Evolutionary conservation across 2,797 vertebrate genomes (phyloP).

Genomic region (Potorous gilbertii): DNA sequence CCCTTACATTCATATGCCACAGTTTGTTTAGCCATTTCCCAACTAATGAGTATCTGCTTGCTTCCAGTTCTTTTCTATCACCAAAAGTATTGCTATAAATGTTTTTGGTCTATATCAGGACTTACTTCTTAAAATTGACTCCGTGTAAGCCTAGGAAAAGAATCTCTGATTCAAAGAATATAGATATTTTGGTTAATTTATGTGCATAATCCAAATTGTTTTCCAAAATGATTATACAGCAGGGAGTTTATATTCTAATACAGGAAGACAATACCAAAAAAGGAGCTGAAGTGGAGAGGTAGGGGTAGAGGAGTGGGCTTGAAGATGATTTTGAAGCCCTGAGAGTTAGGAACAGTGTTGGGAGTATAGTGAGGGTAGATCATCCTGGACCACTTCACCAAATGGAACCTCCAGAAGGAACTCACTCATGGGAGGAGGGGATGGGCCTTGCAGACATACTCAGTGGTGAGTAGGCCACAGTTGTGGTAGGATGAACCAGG

Average conservation of each 20-base stretch:
- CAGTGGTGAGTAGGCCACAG: background rate
- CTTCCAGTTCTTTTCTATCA: background rate
- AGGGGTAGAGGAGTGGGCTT: background rate
- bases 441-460: background rate
- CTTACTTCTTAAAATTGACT: background rate
- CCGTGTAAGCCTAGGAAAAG: background rate
- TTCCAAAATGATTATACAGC: background rate
- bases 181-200: background rate
- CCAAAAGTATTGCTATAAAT: background rate
- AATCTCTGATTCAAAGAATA: background rate
- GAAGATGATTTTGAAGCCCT: background rate
- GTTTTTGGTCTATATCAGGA: background rate
- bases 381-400: background rate
- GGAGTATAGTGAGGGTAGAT: background rate
- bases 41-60: background rate
- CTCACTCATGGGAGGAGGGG: background rate
- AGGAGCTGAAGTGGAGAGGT: background rate
- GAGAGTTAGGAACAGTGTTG: background rate
- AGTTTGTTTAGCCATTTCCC: background rate
- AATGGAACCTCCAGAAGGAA: background rate
- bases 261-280: background rate
- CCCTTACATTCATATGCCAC: background rate
- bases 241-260: background rate
- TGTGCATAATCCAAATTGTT: background rate
- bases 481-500: background rate